These are phyloP conservation scores for Syngnathus rostellatus DNA, from an alignment of 2,797 vertebrate species.

Conservation along the genomic window DNA sequence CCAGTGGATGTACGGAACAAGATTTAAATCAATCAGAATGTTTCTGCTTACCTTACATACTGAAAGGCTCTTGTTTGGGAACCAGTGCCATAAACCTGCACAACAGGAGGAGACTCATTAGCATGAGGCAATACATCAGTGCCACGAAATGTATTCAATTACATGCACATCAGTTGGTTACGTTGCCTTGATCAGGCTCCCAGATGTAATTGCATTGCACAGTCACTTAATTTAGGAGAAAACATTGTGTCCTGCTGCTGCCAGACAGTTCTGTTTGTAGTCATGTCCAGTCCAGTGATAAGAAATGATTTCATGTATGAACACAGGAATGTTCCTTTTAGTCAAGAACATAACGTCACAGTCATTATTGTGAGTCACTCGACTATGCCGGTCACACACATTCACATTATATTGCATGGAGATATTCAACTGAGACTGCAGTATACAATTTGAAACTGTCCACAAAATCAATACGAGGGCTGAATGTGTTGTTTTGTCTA, in stretches of 20 bases:
- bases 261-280: neutral
- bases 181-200: neutral
- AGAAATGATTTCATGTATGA: neutral
- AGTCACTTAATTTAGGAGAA: neutral
- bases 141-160: neutral
- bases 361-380: neutral
- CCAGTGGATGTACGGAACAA: neutral
- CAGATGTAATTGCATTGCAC: neutral
- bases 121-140: neutral
- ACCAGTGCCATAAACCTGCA: conserved; percentile 90
- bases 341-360: neutral
- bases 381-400: too few species aligned
- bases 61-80: conserved; percentile 97
- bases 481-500: neutral
- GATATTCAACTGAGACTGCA: too few species aligned
- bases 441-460: too few species aligned
- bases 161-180: neutral
- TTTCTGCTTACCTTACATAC: conserved; percentile 82
- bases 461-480: too few species aligned
- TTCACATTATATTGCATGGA: too few species aligned
- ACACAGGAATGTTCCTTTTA: neutral
- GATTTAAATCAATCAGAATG: neutral
- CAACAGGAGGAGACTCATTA: conserved; percentile 2
- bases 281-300: neutral
- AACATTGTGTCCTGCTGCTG: neutral